These are phyloP conservation scores for Parapristionchus giblindavisi DNA, from an alignment of 2,888 invertebrate species.

Conservation along the genomic window DNA sequence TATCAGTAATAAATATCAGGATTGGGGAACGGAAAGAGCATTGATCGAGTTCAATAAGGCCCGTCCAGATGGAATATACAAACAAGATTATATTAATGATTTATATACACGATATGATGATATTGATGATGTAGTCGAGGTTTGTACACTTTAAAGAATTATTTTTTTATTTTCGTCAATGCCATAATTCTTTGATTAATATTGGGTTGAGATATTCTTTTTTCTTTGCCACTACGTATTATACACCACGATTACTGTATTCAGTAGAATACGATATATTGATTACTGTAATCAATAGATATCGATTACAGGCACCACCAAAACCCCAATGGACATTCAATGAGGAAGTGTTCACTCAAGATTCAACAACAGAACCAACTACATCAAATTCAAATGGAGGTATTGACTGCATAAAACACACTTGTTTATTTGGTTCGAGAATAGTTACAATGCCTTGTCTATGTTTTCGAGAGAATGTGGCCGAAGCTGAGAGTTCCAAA, in stretches of 20 bases:
- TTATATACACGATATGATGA: slow-evolving; percentile 84
- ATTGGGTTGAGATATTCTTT: neutral
- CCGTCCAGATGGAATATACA: slow-evolving; percentile 95
- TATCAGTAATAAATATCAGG: no score
- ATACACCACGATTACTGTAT: no score
- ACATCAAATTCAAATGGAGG: slow-evolving; percentile 18
- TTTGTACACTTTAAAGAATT: neutral
- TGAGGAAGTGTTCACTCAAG: slow-evolving; percentile 31
- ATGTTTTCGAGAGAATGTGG: no score
- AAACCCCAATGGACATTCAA: slow-evolving; percentile 58
- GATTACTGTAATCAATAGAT: neutral
- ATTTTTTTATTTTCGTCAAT: neutral
- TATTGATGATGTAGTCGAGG: slow-evolving; percentile 73
- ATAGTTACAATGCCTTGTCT: no score
- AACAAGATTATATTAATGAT: slow-evolving; percentile 90
- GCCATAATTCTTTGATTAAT: neutral
- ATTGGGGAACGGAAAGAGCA: slow-evolving; percentile 80
- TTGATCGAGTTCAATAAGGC: slow-evolving; percentile 79
- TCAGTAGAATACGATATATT: neutral
- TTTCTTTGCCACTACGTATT: neutral
- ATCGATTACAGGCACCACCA: slow-evolving; percentile 47
- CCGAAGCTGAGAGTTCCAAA: no score
- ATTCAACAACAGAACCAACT: slow-evolving; percentile 3
- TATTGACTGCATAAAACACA: no score
- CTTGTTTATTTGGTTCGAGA: no score